These are phyloP conservation scores for Tychaedon coryphoeus DNA, from an alignment of 2,113 vertebrate genomes.

Conservation along the genomic window DNA sequence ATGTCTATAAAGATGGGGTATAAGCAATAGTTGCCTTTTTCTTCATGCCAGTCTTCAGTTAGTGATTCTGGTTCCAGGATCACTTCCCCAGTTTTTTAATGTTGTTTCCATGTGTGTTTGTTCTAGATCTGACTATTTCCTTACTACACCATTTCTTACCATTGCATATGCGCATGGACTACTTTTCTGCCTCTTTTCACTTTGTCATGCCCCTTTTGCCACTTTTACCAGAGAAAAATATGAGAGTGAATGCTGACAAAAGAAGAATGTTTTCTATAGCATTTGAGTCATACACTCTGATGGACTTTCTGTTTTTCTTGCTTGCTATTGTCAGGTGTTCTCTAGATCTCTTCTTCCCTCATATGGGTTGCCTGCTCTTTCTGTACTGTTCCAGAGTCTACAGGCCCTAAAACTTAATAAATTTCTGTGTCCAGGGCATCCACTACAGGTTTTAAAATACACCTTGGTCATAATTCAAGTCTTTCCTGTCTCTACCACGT, in stretches of 20 bases:
- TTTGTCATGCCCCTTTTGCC: not conserved
- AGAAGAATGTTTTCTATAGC: not conserved
- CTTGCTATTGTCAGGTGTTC: not conserved
- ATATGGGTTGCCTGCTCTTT: not conserved
- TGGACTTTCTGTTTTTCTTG: not conserved
- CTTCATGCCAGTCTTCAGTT: not conserved
- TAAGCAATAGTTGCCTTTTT: not conserved
- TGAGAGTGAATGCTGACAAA: not conserved
- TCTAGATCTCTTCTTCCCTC: not conserved
- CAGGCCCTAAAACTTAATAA: not conserved
- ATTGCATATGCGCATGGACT: not conserved
- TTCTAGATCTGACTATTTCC: not conserved
- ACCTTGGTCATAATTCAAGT: not conserved
- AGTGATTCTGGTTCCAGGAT: not conserved
- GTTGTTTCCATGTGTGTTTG: not conserved
- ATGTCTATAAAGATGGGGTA: not conserved
- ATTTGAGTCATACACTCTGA: not conserved
- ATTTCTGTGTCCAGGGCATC: not conserved
- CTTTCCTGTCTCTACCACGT: not conserved
- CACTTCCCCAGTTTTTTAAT: not conserved
- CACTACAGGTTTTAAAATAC: not conserved
- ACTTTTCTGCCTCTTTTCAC: not conserved
- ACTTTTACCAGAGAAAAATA: not conserved
- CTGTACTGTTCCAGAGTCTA: not conserved
- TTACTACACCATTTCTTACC: not conserved